Conservation (phyloP, 2,888 invertebrate species). For the Euzetes globulus region DNA sequence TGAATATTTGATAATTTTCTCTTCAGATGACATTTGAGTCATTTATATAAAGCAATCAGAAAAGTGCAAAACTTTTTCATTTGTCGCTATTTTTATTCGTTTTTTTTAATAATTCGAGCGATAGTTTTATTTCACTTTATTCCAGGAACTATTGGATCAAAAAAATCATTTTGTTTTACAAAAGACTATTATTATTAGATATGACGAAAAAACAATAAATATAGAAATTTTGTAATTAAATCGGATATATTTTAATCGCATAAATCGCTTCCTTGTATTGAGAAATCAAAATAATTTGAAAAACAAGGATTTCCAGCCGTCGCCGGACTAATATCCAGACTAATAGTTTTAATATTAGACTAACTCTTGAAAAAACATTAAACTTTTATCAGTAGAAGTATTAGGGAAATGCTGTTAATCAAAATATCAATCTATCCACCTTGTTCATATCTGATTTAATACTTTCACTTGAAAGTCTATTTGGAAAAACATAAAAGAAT, state of each 20-base stretch:
- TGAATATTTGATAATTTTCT: background rate
- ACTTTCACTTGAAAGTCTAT: no score
- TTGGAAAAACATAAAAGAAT: no score
- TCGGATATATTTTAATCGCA: background rate
- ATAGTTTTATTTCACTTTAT: background rate
- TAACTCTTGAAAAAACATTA: no score
- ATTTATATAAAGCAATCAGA: background rate
- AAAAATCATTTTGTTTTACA: background rate
- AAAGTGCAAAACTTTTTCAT: background rate
- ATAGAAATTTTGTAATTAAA: background rate
- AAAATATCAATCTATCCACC: no score
- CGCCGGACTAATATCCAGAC: no score
- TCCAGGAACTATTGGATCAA: background rate
- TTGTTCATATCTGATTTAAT: no score
- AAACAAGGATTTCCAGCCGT: no score
- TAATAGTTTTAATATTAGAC: no score
- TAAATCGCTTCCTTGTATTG: constrained; percentile 5
- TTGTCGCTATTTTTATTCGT: background rate
- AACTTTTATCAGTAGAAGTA: no score
- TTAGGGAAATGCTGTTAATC: no score
- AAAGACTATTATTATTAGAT: constrained; percentile 4
- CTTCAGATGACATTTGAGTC: background rate
- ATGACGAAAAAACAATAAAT: background rate
- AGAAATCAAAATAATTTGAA: background rate
- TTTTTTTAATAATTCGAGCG: background rate